Base-by-base conservation (phyloP, 2,888 invertebrate species). In the Zhuqinia jingwanae region DNA sequence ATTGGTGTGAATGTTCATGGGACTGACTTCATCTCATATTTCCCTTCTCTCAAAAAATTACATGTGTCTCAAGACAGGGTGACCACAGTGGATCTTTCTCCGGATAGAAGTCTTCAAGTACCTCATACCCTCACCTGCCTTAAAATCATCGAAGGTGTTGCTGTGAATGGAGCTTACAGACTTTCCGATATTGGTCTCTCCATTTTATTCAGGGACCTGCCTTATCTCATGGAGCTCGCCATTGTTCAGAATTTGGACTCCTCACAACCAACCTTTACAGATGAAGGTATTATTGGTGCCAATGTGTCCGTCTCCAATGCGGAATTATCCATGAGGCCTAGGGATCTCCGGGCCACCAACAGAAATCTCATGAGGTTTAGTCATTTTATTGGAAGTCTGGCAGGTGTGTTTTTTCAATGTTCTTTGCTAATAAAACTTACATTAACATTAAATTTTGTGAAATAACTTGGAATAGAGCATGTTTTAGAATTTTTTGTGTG, bases 1-100 rank as follows among this genome's bases (percentile, higher is more conserved):
- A 45, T 86, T 77, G 86, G 86, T 68, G 86, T 86, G 1, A 81
- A 86, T 30, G 77, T 86, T 17, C 45, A 76, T 17, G 86, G 86
- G 13, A 86, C 81, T 22, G 50, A 86, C 20, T 76, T 86, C 25
- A 17, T 86, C 22, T 30, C 68, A 8, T 50, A 13, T 5, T 86
- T 78, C 58, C 86, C 86, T 10, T 22, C 77, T 10, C 50, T 86
- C 2, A 81, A 81, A 58, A 56, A 25, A 0, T 36, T 86, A 10
- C 76, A 76, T 2, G 45, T 86, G 30, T 86, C 86, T 2, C 86
- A 86, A 27, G 86, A 86, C 25, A 53, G 86, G 15, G 86, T 86
- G 13, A 86, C 86, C 13, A 76, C 65, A 2, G 86, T 86, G 10
- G 86, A 86, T 22, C 30, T 86, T 25, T 20, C 81, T 30, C 77